These are phyloP conservation scores for Synergus itoensis DNA, from an alignment of 2,888 invertebrate species.

Conservation along the genomic window DNA sequence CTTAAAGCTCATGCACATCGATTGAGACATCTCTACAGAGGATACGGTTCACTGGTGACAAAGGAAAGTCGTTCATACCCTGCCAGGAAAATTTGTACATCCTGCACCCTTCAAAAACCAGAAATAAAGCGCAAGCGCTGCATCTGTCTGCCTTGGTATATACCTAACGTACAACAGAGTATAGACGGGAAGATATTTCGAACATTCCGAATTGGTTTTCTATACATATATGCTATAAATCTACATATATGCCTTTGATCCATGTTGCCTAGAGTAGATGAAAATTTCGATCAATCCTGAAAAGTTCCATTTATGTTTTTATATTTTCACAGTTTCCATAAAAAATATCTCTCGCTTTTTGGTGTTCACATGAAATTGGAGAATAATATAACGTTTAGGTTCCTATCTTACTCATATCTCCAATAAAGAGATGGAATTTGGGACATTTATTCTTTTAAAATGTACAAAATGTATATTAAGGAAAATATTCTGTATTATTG, in stretches of 20 bases:
- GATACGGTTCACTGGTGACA: slow-evolving; percentile 47
- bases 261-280: not conserved
- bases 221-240: not conserved
- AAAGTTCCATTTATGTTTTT: slow-evolving; percentile 7
- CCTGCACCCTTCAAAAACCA: slow-evolving; percentile 5
- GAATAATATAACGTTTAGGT: no score
- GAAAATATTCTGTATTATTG: no score
- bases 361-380: not conserved
- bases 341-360: slow-evolving; percentile 39
- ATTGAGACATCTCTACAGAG: slow-evolving; percentile 41
- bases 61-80: slow-evolving; percentile 46
- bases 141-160: not conserved
- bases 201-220: not conserved
- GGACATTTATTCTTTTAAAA: no score
- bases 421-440: no score
- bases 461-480: no score
- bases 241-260: not conserved
- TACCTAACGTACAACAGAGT: not conserved
- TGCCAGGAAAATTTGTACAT: slow-evolving; percentile 43
- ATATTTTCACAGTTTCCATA: slow-evolving; percentile 37
- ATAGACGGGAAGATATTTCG: not conserved
- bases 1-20: slow-evolving; percentile 56
- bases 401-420: no score
- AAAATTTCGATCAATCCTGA: slow-evolving; percentile 5
- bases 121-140: not conserved